Conservation (phyloP, 2,888 invertebrate genomes). For the Catocala sponsa region DNA sequence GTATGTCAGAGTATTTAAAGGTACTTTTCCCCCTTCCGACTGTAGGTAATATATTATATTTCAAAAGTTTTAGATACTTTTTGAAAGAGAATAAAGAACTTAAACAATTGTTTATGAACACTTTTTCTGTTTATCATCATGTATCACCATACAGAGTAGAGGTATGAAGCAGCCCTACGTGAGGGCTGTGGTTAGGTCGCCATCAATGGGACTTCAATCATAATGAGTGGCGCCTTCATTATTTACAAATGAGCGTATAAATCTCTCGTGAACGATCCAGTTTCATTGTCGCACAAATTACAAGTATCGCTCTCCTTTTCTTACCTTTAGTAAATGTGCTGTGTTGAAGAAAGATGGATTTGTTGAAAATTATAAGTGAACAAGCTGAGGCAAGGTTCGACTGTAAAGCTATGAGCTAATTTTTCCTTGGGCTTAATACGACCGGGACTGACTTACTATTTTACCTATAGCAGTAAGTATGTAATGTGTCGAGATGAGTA, state of each 20-base stretch:
- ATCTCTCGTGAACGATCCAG: conserved; percentile 76
- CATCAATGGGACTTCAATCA: conserved; percentile 79
- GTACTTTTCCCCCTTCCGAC: too few relatives aligned
- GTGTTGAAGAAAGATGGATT: conserved; percentile 34
- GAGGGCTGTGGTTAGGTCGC: conserved; percentile 73
- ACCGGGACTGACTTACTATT: neutral
- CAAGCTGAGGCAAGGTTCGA: conserved; percentile 32
- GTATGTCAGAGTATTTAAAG: too few relatives aligned
- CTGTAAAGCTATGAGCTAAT: conserved; percentile 16
- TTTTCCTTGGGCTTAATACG: neutral
- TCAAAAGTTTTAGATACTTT: too few relatives aligned
- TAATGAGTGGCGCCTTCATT: conserved; percentile 86
- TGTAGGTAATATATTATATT: too few relatives aligned
- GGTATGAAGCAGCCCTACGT: conserved; percentile 64
- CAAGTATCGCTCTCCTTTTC: conserved; percentile 47
- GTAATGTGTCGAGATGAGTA: too few relatives aligned
- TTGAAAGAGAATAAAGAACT: too few relatives aligned
- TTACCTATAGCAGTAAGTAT: neutral
- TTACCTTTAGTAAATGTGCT: conserved; percentile 3
- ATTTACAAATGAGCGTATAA: conserved; percentile 85
- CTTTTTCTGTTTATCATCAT: too few relatives aligned
- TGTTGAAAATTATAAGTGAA: conserved; percentile 49
- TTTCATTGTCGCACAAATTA: conserved; percentile 67
- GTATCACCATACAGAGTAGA: too few relatives aligned
- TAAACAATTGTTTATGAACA: too few relatives aligned